Percentiles rank a stretch among this genome's conserved stretches.
Evolutionary conservation across 2,113 vertebrate genomes (phyloP).

Genomic region (Ariopsis seemanni): DNA sequence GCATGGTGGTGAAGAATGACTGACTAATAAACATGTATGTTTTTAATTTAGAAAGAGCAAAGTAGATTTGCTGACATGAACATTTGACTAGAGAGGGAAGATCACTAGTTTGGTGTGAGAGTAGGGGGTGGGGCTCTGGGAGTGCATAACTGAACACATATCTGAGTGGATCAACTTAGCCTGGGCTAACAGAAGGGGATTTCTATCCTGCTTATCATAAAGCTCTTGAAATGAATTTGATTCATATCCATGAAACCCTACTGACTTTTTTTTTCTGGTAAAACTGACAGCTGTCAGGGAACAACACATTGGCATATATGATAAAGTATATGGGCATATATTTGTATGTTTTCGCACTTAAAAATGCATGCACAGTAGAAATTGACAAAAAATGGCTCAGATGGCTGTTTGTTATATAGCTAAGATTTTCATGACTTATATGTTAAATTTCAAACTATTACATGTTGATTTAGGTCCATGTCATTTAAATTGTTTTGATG

Average conservation of each 20-base stretch:
- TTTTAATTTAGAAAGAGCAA: conserved; percentile 24
- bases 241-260: no score
- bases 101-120: neutral
- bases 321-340: neutral
- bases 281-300: conserved; percentile 30
- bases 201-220: no score
- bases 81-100: conserved; percentile 46
- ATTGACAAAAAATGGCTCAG: neutral
- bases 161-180: conserved; percentile 63
- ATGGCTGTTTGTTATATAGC: neutral
- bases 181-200: conserved; percentile 35
- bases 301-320: neutral
- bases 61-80: conserved; percentile 49
- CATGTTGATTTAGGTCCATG: neutral
- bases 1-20: neutral
- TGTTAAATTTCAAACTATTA: neutral
- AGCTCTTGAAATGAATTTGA: no score
- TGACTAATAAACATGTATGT: neutral
- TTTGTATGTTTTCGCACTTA: neutral
- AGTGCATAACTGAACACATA: conserved; percentile 55
- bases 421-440: neutral
- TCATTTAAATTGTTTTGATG: neutral
- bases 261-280: neutral
- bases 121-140: conserved; percentile 9
- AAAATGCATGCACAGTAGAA: neutral